These are phyloP conservation scores for Callorhinus ursinus DNA, from an alignment of 2,113 vertebrate genomes.

Conservation along the genomic window DNA sequence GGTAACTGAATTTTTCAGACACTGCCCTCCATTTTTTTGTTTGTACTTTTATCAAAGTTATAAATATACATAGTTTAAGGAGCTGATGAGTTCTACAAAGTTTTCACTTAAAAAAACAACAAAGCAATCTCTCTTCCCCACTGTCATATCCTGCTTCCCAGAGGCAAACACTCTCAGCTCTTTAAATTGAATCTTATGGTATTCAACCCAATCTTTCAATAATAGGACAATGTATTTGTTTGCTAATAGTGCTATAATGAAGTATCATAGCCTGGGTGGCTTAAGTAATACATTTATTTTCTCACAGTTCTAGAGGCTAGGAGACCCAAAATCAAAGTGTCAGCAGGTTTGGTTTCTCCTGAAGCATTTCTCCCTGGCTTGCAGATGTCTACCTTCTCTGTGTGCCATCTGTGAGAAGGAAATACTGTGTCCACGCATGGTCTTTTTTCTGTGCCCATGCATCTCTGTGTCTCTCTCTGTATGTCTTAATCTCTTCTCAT, in stretches of 20 bases:
- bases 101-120: not conserved
- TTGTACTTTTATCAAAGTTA: not conserved
- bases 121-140: not conserved
- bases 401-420: not conserved
- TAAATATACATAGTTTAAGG: not conserved
- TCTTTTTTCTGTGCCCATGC: not conserved
- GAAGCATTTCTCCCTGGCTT: not conserved
- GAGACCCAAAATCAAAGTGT: not conserved
- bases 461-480: not conserved
- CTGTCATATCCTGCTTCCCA: not conserved
- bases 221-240: not conserved
- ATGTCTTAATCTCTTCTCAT: not conserved
- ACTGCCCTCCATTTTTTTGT: not conserved
- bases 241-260: not conserved
- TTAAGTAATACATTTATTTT: constrained; percentile 2
- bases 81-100: not conserved
- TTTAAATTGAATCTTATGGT: not conserved
- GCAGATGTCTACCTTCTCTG: not conserved
- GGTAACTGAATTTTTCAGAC: not conserved
- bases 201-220: not conserved
- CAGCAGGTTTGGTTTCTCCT: not conserved
- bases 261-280: not conserved
- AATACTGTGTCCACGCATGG: not conserved
- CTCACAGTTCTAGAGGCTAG: not conserved
- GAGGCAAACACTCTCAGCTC: not conserved